phyloP scores from a whole-genome alignment of 64 coral and sea anemone genomes.

The Stichodactyla helianthus region DNA sequence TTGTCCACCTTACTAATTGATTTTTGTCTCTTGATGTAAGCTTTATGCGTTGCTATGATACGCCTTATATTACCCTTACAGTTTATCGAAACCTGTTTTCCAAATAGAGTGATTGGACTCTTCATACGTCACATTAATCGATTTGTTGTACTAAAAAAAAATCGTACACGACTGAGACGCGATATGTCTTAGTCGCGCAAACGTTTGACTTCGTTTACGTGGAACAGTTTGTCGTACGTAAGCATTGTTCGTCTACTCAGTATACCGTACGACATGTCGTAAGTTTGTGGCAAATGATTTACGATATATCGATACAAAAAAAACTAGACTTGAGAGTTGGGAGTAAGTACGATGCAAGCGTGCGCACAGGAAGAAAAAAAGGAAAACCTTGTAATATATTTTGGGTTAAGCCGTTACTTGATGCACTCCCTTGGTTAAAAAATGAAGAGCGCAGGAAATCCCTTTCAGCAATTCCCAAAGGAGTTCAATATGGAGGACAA shows the following conservation, averaged over 20 bases:
- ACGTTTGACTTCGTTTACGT: conserved; percentile 8
- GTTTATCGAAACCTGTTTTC: neutral
- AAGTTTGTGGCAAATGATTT: neutral
- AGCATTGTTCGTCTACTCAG: neutral
- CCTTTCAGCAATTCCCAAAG: no score
- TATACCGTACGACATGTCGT: neutral
- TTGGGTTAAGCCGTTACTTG: no score
- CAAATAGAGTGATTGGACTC: conserved; percentile 7
- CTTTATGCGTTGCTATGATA: neutral
- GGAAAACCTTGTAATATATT: no score
- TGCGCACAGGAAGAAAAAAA: no score
- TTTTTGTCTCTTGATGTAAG: neutral
- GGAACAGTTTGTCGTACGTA: conserved; percentile 1
- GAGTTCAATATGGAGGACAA: no score
- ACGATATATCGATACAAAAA: neutral
- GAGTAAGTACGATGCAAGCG: neutral
- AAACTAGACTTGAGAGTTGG: neutral
- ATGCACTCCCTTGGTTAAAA: no score
- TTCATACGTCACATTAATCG: neutral
- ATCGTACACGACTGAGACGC: neutral
- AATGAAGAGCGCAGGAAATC: no score
- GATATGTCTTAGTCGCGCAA: neutral
- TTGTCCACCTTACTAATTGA: no score
- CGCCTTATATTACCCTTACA: neutral
- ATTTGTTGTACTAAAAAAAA: neutral